phyloP scores from a whole-genome alignment of 2,113 vertebrate genomes.

The Chlamydotis undulata region DNA sequence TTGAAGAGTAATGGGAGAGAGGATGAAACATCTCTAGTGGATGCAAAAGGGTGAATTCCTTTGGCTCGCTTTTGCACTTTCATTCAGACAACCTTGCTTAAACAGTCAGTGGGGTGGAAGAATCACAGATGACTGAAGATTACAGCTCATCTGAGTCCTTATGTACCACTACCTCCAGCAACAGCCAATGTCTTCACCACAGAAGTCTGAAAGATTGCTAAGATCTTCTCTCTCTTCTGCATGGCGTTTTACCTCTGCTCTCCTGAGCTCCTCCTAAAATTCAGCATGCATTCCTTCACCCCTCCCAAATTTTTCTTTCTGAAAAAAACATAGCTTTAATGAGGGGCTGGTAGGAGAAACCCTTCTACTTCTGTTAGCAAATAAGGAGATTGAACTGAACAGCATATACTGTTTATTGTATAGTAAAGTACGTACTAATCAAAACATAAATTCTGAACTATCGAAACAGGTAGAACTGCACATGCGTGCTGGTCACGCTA shows the following conservation, averaged over 20 bases:
- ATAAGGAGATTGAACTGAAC: background rate
- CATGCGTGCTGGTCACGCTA: background rate
- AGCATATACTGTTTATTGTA: background rate
- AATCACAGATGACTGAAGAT: background rate
- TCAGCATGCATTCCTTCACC: background rate
- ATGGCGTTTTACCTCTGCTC: background rate
- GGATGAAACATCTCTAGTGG: background rate
- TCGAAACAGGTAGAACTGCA: background rate
- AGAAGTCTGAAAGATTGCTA: background rate
- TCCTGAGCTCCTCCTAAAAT: background rate
- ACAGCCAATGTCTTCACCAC: background rate
- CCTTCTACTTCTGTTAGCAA: background rate
- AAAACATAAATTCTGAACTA: background rate
- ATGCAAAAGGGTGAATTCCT: background rate
- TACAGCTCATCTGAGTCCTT: background rate
- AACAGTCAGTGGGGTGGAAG: background rate
- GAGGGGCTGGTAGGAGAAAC: background rate
- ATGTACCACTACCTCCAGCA: background rate
- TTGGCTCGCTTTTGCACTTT: background rate
- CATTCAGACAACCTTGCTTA: background rate
- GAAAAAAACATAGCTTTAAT: background rate
- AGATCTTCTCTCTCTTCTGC: background rate
- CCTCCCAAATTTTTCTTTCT: background rate
- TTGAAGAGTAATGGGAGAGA: background rate
- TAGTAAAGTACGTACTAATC: background rate